Base-by-base conservation (phyloP, 2,888 invertebrate genomes). In the Ecliptopera silaceata region DNA sequence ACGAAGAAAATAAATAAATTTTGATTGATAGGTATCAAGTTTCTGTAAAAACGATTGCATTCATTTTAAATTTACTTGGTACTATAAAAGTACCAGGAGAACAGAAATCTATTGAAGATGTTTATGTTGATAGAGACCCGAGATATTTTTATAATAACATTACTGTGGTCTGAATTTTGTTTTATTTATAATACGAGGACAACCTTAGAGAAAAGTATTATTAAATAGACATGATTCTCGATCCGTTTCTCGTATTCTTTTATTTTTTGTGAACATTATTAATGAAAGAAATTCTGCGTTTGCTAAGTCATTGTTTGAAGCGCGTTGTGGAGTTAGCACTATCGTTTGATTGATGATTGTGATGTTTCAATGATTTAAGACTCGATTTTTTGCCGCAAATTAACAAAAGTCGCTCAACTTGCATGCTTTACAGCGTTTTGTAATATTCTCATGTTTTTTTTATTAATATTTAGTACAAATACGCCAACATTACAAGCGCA, bases 341-440 rank as follows among this genome's bases (percentile, higher is more conserved):
- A 72, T 74, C 64, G 61, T 68, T 72, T 81, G 84, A 84, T 83
- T 79, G 82, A 84, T 79, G 79, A 72, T 66, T 63, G 44, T 17
- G 22, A 41, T 38, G 13, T n/a, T 31, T 10, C 32, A 45, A 38
- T 39, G 26, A 22, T 49, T 0, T 34, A 3, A 26, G 53, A 41
- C 15, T 12, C 49, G 53, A 53, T 26, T 50, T 50, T 41, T 20
- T 10, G 50, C 34, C 50, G 50, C 26, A 18, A 32, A 12, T n/a
- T n/a, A n/a, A n/a, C n/a, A n/a, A n/a, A n/a, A n/a, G n/a, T n/a
- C n/a, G n/a, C n/a, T n/a, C n/a, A n/a, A n/a, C n/a, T n/a, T n/a
- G n/a, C n/a, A n/a, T n/a, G n/a, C n/a, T n/a, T n/a, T n/a, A n/a
- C n/a, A n/a, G n/a, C n/a, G n/a, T n/a, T n/a, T n/a, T n/a, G n/a